Evolutionary conservation across 1,140 invertebrate genomes (phyloP), one percentile per base, ranked within the genome.

Genomic region (Manduca sexta): DNA sequence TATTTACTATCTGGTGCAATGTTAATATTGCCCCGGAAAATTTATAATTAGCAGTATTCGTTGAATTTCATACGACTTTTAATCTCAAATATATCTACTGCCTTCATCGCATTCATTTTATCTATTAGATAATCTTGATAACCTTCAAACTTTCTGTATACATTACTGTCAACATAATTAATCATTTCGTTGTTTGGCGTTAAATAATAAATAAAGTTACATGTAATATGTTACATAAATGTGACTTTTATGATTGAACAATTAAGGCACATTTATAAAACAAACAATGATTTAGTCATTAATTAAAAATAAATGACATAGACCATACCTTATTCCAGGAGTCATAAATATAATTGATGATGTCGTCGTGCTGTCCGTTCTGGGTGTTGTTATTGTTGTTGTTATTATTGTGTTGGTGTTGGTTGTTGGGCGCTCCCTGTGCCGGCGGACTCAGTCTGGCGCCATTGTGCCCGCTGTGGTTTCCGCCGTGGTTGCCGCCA

Each of bases 341-440:
- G 43, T 87, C 85, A 64, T 83, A 84, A 21, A 87, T 82, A 58
- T 86, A 87, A 54, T 81, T 77, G 42, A 87, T 84, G 57, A 87
- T 68, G 64, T 85, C 82, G 59, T 86, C 84, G 30, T 86, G 82
- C 44, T 84, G 84, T 18, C 29, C 31, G n/a, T 45, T 45, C 11
- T 10, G 43, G 31, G 34, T 45, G 17, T 40, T 40, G 17, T 40
- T 35, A 35, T 35, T 34, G 41, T 58, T 72, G 38, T 49, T 62
- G 35, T 66, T 63, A 31, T 51, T 59, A 46, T 29, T 53, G 34
- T 15, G 45, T 33, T 29, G 52, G 47, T 31, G 58, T 60, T 12
- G 63, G 54, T 16, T 51, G 58, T 49, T 67, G 67, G 56, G 61
- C 8, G 60, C 56, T n/a, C 48, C 60, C 52, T 68, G 73, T 38